Percentiles rank a stretch among this genome's conserved stretches.
Conservation (phyloP, 2,888 invertebrate species). For the Caenorhabditis auriculariae region DNA sequence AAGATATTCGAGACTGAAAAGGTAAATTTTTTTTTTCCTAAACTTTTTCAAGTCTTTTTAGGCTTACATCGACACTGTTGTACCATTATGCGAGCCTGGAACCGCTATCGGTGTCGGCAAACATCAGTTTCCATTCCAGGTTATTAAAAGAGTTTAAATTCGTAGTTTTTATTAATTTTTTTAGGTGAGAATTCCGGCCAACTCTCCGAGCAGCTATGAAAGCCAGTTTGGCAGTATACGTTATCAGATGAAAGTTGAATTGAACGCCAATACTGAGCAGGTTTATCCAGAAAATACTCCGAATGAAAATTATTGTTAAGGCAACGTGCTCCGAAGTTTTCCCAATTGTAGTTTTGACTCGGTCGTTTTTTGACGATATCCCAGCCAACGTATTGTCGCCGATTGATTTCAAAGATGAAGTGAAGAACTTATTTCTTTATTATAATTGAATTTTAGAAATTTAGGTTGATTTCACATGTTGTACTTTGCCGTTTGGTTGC, state of each 20-base stretch:
- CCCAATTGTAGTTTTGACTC: constrained; percentile 55
- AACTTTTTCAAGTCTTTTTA: constrained; percentile 11
- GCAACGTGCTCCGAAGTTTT: constrained; percentile 55
- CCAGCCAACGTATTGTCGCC: constrained; percentile 53
- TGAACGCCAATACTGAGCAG: constrained; percentile 54
- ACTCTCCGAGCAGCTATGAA: constrained; percentile 53
- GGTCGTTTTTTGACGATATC: constrained; percentile 58
- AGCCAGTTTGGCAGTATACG: constrained; percentile 59
- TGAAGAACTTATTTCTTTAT: constrained; percentile 2
- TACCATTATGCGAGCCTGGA: constrained; percentile 42
- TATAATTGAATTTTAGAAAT: neutral
- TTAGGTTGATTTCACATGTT: constrained; percentile 60
- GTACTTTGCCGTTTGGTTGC: constrained; percentile 59
- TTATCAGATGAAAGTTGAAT: constrained; percentile 51
- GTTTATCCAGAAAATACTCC: constrained; percentile 20
- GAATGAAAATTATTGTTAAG: constrained; percentile 23
- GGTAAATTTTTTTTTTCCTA: constrained; percentile 21
- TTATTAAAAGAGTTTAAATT: constrained; percentile 5
- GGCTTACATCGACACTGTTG: constrained; percentile 40
- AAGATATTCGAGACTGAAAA: constrained; percentile 62
- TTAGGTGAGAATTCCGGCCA: constrained; percentile 43
- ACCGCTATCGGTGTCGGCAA: constrained; percentile 48
- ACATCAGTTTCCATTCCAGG: constrained; percentile 56
- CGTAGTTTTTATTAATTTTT: neutral
- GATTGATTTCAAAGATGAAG: constrained; percentile 56